phyloP scores from a whole-genome alignment of 2,113 vertebrate genomes.

The Hiodon alosoides region DNA sequence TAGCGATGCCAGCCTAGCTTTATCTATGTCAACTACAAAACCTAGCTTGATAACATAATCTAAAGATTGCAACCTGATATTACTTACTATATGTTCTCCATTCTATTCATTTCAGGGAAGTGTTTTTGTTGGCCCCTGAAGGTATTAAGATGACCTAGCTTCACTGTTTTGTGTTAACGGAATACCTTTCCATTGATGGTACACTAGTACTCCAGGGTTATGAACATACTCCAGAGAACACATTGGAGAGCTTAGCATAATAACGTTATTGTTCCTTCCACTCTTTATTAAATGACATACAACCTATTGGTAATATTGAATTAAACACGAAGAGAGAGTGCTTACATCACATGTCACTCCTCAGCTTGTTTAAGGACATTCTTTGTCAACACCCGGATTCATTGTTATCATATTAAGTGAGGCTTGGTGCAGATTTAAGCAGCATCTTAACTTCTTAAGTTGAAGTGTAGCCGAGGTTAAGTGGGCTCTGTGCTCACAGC shows the following conservation, averaged over 20 bases:
- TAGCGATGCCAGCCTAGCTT: too few species aligned
- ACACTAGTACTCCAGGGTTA: constrained; percentile 14
- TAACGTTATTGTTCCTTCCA: constrained; percentile 34
- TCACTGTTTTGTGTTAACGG: too few species aligned
- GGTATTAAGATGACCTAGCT: too few species aligned
- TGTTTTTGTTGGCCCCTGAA: too few species aligned
- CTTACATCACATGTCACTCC: constrained; percentile 44
- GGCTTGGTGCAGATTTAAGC: constrained; percentile 59
- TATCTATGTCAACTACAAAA: too few species aligned
- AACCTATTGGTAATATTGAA: constrained; percentile 60
- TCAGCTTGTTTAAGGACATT: constrained; percentile 59
- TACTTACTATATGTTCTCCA: too few species aligned
- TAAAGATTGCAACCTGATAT: too few species aligned
- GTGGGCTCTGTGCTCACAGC: constrained; percentile 69
- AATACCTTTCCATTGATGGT: constrained; percentile 15
- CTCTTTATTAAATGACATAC: constrained; percentile 48
- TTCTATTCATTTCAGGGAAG: too few species aligned
- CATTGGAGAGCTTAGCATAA: constrained; percentile 25
- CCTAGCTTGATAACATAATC: too few species aligned
- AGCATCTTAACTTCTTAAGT: constrained; percentile 69
- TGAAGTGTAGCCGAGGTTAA: constrained; percentile 69
- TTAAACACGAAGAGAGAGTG: constrained; percentile 58
- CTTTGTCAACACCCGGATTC: constrained; percentile 50
- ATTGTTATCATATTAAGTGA: constrained; percentile 71
- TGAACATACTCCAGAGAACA: constrained; percentile 20